Evolutionary conservation across 2,113 vertebrate genomes (phyloP).

Genomic region (Eclectus roratus): DNA sequence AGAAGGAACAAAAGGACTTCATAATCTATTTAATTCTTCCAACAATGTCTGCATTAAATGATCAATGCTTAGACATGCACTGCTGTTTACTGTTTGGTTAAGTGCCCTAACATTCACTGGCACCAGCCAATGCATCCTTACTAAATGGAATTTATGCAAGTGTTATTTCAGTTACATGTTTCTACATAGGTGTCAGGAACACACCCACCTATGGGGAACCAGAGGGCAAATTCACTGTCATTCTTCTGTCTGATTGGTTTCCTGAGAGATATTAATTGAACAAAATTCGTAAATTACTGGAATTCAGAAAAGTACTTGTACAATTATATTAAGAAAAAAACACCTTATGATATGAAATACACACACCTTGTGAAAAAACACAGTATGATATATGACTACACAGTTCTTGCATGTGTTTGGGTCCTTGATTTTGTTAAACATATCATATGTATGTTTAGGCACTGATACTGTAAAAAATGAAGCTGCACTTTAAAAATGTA

Average conservation of each 20-base stretch:
- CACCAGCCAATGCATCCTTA: background rate
- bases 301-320: background rate
- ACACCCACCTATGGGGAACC: background rate
- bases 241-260: background rate
- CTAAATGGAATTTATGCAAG: constrained; percentile 27
- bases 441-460: background rate
- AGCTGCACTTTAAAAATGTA: background rate
- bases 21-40: constrained; percentile 4
- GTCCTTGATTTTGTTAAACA: background rate
- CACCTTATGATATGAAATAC: background rate
- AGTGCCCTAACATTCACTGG: background rate
- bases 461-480: background rate
- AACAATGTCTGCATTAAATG: background rate
- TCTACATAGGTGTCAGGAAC: background rate
- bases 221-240: background rate
- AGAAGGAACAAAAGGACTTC: background rate
- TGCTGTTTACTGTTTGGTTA: constrained; percentile 20
- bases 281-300: background rate
- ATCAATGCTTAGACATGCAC: background rate
- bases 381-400: background rate
- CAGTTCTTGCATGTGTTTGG: background rate
- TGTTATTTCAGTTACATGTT: background rate
- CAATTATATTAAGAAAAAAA: background rate
- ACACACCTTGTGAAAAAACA: background rate
- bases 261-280: background rate